Evolutionary conservation across 1,140 invertebrate species (phyloP), one percentile per base, ranked within the genome.

Genomic region (Tetraneura akinire): DNA sequence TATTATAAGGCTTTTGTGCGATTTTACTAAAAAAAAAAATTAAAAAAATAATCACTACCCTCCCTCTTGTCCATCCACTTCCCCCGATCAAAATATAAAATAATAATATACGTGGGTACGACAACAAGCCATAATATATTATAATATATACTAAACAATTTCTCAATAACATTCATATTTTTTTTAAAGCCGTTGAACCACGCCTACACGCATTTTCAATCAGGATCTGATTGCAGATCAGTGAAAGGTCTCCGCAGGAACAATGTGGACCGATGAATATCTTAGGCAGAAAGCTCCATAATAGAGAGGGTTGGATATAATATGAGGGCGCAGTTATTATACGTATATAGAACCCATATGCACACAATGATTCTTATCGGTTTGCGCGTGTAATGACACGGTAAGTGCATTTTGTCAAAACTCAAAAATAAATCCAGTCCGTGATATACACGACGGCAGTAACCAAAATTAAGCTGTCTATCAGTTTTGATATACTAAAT

Each of bases 231-330:
- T 78, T 78, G 74, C 55, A 78, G 55, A 78, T 78, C 74, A 62
- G 55, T 78, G 55, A 78, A 78, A 78, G 74, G 74, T 78, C 62
- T 78, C 74, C 74, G 32, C 32, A 37, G 49, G 74, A 78, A 78
- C 74, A 78, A 78, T 78, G 53, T 51, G 74, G 21, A 78, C 74
- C 74, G 74, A 78, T 78, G 74, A 78, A 78, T 78, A 78, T 78
- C 74, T 78, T 60, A 51, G n/a, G n/a, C 74, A 55, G 37, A 78
- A 78, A 78, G 74, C 55, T 78, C 74, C 74, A 78, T 60, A 78
- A 78, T 62, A 57, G 74, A 78, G 74, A 78, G 74, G 74, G 74
- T 78, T 78, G 74, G 51, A 78, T 78, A 78, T 78, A 78, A 78
- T 78, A 78, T 60, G 53, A 47, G 74, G 74, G 55, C 42, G 55